A percentile compares a stretch with the other conserved stretches of the same genome.
These are phyloP conservation scores for Parotocinclus haroldoi DNA, from an alignment of 2,797 vertebrate species.

Conservation along the genomic window DNA sequence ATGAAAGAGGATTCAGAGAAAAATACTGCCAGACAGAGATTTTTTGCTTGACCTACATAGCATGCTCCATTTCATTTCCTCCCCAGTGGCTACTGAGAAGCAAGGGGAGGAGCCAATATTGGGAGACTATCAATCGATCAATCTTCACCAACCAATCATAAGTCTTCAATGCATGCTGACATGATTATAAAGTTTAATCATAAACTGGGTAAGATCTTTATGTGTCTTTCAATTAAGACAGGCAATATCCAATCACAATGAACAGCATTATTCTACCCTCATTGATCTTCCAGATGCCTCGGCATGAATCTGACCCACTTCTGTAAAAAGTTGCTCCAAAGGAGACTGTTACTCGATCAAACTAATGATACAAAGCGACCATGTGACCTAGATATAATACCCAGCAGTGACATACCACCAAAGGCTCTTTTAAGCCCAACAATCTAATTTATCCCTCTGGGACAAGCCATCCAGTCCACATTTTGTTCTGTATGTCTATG, in stretches of 20 bases:
- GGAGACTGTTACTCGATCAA: slow-evolving; percentile 26
- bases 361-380: slow-evolving; percentile 1
- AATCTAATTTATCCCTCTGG: slow-evolving; percentile 3
- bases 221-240: no score
- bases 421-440: not conserved
- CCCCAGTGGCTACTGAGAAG: slow-evolving; percentile 3
- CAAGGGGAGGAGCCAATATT: slow-evolving; percentile 6
- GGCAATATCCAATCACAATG: slow-evolving; percentile 1
- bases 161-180: no score
- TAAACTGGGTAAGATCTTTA: no score
- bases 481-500: no score
- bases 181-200: no score
- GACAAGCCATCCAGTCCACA: slow-evolving; percentile 2
- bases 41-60: slow-evolving; percentile 36
- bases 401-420: not conserved
- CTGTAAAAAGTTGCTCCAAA: slow-evolving; percentile 13
- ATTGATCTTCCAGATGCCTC: slow-evolving; percentile 31
- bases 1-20: slow-evolving; percentile 28
- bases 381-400: not conserved
- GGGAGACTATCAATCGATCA: slow-evolving; percentile 15
- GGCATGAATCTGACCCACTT: slow-evolving; percentile 25
- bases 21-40: not conserved
- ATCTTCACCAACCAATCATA: slow-evolving; percentile 10
- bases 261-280: slow-evolving; percentile 1
- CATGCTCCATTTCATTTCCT: slow-evolving; percentile 27